Conservation (phyloP, 2,113 vertebrate species). For the Reinhardtius hippoglossoides region DNA sequence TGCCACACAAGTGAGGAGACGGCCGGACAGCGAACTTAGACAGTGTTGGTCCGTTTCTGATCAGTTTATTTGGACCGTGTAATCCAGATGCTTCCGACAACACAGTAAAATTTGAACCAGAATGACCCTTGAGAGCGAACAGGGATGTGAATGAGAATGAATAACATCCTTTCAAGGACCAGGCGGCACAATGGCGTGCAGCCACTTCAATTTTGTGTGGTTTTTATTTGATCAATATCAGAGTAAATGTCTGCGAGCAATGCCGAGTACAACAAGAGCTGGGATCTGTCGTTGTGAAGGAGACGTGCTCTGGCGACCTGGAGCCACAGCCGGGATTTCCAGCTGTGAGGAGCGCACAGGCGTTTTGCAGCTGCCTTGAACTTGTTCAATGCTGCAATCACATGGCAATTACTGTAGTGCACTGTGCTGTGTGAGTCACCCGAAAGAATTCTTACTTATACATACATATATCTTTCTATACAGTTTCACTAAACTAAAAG, state of each 20-base stretch:
- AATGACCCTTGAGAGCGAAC: not conserved
- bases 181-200: not conserved
- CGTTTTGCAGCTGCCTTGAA: constrained; percentile 20
- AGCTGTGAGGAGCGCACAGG: constrained; percentile 6
- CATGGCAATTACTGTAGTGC: not conserved
- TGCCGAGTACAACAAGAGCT: constrained; percentile 5
- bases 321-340: not conserved
- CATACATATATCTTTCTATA: not conserved
- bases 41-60: not conserved
- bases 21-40: constrained; percentile 10
- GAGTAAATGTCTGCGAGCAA: not conserved
- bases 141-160: constrained; percentile 4
- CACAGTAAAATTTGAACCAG: not conserved
- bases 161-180: constrained; percentile 22
- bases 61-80: not conserved
- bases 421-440: not conserved
- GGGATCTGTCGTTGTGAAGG: not conserved
- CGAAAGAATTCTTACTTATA: too few species aligned
- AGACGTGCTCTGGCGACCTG: not conserved
- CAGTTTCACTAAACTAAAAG: not conserved
- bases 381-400: not conserved
- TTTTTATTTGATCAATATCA: constrained; percentile 25
- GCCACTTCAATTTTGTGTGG: constrained; percentile 1
- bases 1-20: constrained; percentile 27
- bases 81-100: constrained; percentile 1